Evolutionary conservation across 2,113 vertebrate species (phyloP), one percentile per base, ranked within the genome.

Genomic region (Bufo gargarizans): DNA sequence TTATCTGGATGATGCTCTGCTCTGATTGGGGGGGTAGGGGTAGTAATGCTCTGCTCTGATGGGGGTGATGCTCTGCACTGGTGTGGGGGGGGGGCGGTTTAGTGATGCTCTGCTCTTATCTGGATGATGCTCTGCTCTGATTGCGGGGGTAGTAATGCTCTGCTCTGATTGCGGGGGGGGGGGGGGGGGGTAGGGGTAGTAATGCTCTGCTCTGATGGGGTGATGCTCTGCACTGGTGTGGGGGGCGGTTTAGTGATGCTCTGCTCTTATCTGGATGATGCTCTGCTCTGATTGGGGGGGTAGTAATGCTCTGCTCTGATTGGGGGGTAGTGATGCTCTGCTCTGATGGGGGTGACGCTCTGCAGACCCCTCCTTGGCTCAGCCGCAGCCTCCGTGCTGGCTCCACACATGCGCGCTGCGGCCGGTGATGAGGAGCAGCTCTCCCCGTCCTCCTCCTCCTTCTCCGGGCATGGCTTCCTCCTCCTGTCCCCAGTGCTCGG

Each of bases 401-500:
- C 61, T 67, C 71, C 67, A 69, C 86, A 69, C 86, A 72, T 81
- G 86, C 86, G 86, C 78, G 71, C 53, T n/a, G 20, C 47, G 2
- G 20, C 14, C 86, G 69, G 50, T 53, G 43, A 72, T 53, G 43
- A 72, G 55, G 69, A 47, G 20, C 55, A 11, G 59, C 43, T 43
- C 47, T 77, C 74, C 49, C 45, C 58, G 56, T 63, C 49, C 63
- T 55, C 43, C 85, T 61, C 58, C 77, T 63, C 85, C 85, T 63
- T 71, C 71, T 16, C 14, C 72, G 45, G 72, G 72, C 43, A 76
- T 76, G 72, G 72, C 72, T 20, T 80, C 77, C 78, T 80, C 50
- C 79, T 67, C 78, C 67, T 76, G 72, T 76, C 72, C 86, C 86
- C 55, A 69, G 86, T 71, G 86, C 78, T 7, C 77, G 59, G 86